Base-by-base conservation (phyloP, 2,888 invertebrate genomes). In the Lycocerus yunnanus region DNA sequence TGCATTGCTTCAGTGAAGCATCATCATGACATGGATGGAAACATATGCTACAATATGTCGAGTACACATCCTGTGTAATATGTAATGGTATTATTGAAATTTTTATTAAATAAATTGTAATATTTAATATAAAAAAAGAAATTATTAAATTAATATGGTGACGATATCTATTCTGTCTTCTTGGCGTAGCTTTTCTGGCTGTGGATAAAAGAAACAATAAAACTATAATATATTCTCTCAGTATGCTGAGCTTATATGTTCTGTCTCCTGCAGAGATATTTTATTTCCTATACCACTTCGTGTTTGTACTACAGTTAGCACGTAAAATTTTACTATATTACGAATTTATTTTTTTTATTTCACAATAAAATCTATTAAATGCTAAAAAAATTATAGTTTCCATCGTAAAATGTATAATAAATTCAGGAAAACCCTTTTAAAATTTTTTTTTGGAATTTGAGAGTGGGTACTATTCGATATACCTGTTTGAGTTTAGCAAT, bases 251-350 rank as follows among this genome's bases (percentile, higher is more conserved):
- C 61, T 63, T 63, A 20, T 63, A 63, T 63, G 61, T 63, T 63
- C 61, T 63, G 61, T 63, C 61, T 63, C 61, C 61, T 63, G 61
- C 61, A 63, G 61, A 16, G 61, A 63, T 63, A 63, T 20, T 63
- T 63, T 20, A 63, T 63, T 63, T 63, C 16, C 20, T 63, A 18
- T 63, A 63, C 20, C 61, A 63, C 20, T 63, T 63, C 61, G 61
- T 63, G 61, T 63, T 63, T 63, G 61, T 63, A 63, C 61, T 63
- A 10, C 61, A 18, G 16, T 63, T 63, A 18, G 6, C n/a, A 63
- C 11, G 15, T 14, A 63, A 63, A 63, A 63, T 63, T 63, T 63
- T 63, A 63, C 20, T n/a, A 63, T 18, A 63, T 63, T 63, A n/a
- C 61, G 61, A 18, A 18, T 63, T 63, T 15, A 63, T 13, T 15